Conservation (phyloP, 1,140 invertebrate genomes). For the Campoletis sonorensis region DNA sequence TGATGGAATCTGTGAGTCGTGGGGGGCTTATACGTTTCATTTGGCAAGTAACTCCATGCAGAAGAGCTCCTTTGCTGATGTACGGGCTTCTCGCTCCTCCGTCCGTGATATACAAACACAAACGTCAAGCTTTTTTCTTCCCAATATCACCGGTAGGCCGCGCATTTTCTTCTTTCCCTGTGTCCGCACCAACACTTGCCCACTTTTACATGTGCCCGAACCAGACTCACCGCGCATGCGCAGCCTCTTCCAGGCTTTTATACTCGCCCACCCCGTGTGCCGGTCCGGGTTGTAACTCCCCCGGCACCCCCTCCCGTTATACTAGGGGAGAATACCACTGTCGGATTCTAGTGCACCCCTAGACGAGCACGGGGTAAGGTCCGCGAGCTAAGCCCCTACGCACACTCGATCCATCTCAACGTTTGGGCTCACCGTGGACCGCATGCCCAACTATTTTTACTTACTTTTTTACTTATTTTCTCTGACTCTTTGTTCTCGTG, state of each 20-base stretch:
- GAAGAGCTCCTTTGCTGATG: not conserved
- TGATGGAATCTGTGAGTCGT: conserved; percentile 49
- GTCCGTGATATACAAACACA: conserved; percentile 14
- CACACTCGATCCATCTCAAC: not conserved
- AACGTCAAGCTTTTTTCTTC: not conserved
- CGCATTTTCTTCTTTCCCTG: not conserved
- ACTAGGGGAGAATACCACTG: conserved; percentile 62
- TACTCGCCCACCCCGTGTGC: conserved; percentile 30
- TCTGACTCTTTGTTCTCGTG: not conserved
- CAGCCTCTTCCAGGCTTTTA: not conserved
- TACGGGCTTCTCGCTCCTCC: too few relatives aligned
- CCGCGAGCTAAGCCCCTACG: conserved; percentile 12
- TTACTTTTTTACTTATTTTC: not conserved
- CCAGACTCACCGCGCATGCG: conserved; percentile 9
- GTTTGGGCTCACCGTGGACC: not conserved
- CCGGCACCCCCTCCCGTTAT: conserved; percentile 47
- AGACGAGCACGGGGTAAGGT: conserved; percentile 66
- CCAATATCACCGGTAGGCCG: not conserved
- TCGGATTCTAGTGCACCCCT: conserved; percentile 65
- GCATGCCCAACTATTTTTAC: not conserved
- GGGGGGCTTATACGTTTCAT: conserved; percentile 47
- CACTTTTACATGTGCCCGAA: not conserved
- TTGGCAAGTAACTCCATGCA: conserved; percentile 5
- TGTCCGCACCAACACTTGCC: too few relatives aligned
- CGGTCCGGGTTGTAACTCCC: conserved; percentile 12